These are phyloP conservation scores for Spilarctia lutea DNA, from an alignment of 2,888 invertebrate species.

Conservation along the genomic window DNA sequence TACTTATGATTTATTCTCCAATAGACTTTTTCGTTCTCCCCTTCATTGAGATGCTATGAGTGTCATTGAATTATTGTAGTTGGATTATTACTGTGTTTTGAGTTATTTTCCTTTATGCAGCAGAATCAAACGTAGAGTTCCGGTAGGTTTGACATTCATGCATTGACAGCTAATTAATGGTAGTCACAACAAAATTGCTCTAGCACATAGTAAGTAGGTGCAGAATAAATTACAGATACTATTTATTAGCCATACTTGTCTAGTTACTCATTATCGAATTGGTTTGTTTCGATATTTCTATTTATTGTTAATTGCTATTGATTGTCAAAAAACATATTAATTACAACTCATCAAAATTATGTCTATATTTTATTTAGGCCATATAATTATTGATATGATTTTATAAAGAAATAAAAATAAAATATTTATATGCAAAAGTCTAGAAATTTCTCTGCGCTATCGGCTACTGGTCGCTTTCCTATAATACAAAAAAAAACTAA, in stretches of 20 bases:
- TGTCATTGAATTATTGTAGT: slow-evolving; percentile 63
- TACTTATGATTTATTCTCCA: slow-evolving; percentile 78
- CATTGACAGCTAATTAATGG: background rate
- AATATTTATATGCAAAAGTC: no score
- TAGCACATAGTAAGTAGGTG: no score
- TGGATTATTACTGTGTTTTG: slow-evolving; percentile 25
- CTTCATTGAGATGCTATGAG: slow-evolving; percentile 61
- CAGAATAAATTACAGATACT: background rate
- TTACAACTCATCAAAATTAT: background rate
- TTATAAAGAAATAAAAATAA: no score
- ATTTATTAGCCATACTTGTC: background rate
- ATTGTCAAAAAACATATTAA: background rate
- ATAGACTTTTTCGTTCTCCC: slow-evolving; percentile 71
- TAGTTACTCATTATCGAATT: background rate
- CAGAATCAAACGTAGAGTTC: background rate
- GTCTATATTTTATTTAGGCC: background rate
- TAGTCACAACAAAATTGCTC: background rate
- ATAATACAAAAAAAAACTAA: no score
- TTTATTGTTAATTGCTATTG: background rate
- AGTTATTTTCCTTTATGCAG: slow-evolving; percentile 17
- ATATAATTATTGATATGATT: no score
- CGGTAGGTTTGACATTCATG: background rate
- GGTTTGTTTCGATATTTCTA: background rate
- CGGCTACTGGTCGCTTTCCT: no score
- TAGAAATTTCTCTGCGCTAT: no score